These are phyloP conservation scores for Cydia pomonella DNA, from an alignment of 1,140 invertebrate genomes.

Conservation along the genomic window DNA sequence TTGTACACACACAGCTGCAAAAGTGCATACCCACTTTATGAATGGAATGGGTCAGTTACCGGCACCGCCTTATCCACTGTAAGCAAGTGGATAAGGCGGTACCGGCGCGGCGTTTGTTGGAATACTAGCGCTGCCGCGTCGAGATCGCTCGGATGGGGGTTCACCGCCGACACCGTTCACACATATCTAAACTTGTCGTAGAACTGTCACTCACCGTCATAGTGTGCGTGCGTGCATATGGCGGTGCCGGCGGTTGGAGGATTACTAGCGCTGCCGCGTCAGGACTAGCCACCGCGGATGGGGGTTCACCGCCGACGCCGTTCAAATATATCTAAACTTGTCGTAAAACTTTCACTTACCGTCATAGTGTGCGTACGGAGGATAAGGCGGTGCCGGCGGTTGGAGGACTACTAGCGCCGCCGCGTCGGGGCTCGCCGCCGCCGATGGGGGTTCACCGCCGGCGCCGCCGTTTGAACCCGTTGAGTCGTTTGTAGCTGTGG, in stretches of 20 bases:
- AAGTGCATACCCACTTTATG: too few species aligned
- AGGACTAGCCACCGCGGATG: constrained; percentile 69
- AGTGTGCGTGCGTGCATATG: constrained; percentile 71
- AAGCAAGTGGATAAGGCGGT: too few species aligned
- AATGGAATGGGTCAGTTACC: too few species aligned
- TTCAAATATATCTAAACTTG: constrained; percentile 54
- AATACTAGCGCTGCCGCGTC: too few species aligned
- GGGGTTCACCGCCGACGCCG: constrained; percentile 61
- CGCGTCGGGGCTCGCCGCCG: constrained; percentile 70
- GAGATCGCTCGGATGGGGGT: too few species aligned
- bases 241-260: constrained; percentile 70
- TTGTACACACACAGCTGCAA: too few species aligned
- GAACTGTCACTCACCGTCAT: constrained; percentile 64
- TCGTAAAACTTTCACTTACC: constrained; percentile 48
- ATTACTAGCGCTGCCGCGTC: constrained; percentile 71
- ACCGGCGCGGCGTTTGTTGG: too few species aligned
- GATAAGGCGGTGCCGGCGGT: constrained; percentile 71
- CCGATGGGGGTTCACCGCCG: constrained; percentile 65
- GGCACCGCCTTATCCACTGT: too few species aligned
- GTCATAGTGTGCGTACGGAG: constrained; percentile 73
- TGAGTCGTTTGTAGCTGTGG: constrained; percentile 74
- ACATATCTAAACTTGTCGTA: constrained; percentile 43
- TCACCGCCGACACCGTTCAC: too few species aligned
- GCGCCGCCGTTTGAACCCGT: constrained; percentile 67
- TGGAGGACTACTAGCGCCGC: constrained; percentile 72